Evolutionary conservation across 2,888 invertebrate genomes (phyloP), one percentile per base, ranked within the genome.

Genomic region (Sylvicola cinctus): DNA sequence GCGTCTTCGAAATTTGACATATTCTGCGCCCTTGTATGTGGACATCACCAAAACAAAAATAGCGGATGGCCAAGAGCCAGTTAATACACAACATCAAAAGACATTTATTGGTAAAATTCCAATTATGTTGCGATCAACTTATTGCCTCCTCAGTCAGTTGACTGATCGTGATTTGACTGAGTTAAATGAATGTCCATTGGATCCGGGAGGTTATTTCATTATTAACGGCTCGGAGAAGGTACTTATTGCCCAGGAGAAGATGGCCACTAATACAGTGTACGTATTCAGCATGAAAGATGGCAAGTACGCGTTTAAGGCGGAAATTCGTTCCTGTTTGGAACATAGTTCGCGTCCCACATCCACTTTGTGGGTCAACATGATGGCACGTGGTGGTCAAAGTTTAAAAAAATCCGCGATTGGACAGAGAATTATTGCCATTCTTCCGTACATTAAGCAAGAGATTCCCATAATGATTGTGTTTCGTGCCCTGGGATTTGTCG

Each of bases 391-490:
- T 47, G 96, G 96, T n/a, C 77, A 88, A 62, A 90, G 87, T 47
- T 84, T 90, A n/a, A 93, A 93, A 53, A 95, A 96, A 55, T 91
- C 93, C 14, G 93, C 95, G 1, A 96, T 99, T 60, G 98, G 98
- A 30, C 98, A 98, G 59, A 68, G 95, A 40, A 98, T 99, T 39
- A 87, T 96, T 46, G 90, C 91, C 2, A 91, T 98, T 54, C 66
- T 99, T 37, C 98, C 98, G 0, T 99, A 99, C 50, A 93, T 99
- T 40, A 95, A 91, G 52, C 93, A 96, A 62, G 98, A 99, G 65
- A 98, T 99, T 46, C 98, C 98, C 1, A 93, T 99, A 37, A 98
- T 99, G 83, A 93, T 99, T 52, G 96, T 99, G 2, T 99, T 99
- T 55, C 71, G 96, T 53, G 98, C 96, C n/a, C 63, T 93, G 38